These are phyloP conservation scores for Polydrusus pterygomalis DNA, from an alignment of 2,888 invertebrate genomes.

Conservation along the genomic window DNA sequence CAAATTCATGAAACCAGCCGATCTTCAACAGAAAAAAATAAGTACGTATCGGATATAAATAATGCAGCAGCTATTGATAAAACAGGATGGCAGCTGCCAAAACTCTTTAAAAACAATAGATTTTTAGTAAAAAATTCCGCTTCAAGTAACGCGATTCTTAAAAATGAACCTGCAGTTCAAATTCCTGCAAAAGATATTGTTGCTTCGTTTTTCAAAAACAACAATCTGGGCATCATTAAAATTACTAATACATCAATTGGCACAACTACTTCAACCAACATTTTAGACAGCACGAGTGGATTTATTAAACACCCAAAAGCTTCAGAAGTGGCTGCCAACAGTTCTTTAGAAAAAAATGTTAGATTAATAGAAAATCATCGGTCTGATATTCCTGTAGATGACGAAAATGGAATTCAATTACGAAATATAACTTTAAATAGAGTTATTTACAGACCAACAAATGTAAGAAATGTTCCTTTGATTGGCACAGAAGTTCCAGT, in stretches of 20 bases:
- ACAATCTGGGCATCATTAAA: neutral
- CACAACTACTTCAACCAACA: too few species aligned
- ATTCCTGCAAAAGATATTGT: conserved; percentile 1
- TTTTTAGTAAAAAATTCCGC: neutral
- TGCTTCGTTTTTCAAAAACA: conserved; percentile 16
- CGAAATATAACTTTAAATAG: neutral
- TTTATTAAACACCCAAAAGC: neutral
- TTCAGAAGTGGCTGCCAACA: neutral
- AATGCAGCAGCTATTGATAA: too few species aligned
- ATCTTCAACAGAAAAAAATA: too few species aligned
- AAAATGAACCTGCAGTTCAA: neutral
- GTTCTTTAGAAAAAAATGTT: neutral
- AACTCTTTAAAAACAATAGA: neutral
- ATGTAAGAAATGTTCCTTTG: neutral
- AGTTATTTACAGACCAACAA: neutral
- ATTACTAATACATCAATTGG: too few species aligned
- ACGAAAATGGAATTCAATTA: neutral
- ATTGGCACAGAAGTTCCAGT: neutral
- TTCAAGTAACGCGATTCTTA: neutral
- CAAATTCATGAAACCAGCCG: too few species aligned
- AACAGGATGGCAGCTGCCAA: too few species aligned
- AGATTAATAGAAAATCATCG: neutral
- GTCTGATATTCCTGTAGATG: conserved; percentile 26
- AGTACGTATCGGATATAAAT: too few species aligned
- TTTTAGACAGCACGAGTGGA: neutral